Evolutionary conservation across 2,888 invertebrate genomes (phyloP).

Genomic region (Lysandra coridon): DNA sequence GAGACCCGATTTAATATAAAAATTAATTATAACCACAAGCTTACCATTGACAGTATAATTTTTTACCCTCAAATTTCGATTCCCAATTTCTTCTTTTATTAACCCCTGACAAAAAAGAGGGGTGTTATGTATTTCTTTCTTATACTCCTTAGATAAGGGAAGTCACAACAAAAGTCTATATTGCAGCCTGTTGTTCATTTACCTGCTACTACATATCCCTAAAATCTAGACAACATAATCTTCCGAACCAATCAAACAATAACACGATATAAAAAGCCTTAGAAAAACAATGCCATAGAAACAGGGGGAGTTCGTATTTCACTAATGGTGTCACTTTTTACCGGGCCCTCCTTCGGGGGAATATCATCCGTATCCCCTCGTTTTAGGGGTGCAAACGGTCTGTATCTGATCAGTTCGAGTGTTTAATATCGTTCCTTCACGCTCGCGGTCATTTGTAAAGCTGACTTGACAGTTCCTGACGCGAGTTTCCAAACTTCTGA

Average conservation of each 20-base stretch:
- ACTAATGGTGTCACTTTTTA: slow-evolving; percentile 23
- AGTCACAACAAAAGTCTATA: neutral
- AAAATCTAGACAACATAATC: neutral
- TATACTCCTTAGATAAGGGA: neutral
- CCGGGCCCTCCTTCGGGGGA: neutral
- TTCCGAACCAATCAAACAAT: neutral
- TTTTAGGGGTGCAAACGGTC: neutral
- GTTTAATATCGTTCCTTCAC: slow-evolving; percentile 64
- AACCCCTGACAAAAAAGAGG: no score
- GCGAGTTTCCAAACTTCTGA: slow-evolving; percentile 15
- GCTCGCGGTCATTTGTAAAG: slow-evolving; percentile 62
- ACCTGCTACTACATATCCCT: neutral
- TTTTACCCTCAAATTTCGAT: neutral
- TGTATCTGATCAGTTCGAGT: neutral
- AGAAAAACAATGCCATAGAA: slow-evolving; percentile 1
- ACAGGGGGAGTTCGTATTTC: neutral
- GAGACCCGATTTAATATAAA: neutral
- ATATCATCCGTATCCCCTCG: neutral
- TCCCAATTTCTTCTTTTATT: neutral
- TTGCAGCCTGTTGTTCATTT: neutral
- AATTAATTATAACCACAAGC: neutral
- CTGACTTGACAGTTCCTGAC: slow-evolving; percentile 59
- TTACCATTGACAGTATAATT: neutral
- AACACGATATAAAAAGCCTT: neutral
- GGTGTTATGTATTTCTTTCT: no score